These are phyloP conservation scores for Neostethus bicornis DNA, from an alignment of 2,797 vertebrate genomes.

Conservation along the genomic window DNA sequence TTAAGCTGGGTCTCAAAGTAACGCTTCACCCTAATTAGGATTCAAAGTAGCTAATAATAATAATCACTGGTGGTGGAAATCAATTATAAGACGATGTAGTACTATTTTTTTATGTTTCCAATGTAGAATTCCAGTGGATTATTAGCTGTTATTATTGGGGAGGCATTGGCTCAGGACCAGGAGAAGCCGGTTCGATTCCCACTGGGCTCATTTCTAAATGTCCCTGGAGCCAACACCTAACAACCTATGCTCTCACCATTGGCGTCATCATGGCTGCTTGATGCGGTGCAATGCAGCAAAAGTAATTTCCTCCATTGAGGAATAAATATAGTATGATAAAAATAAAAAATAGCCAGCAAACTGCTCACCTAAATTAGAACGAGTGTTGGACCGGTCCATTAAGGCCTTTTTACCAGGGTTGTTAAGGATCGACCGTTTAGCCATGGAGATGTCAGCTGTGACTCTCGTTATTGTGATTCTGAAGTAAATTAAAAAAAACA, in stretches of 20 bases:
- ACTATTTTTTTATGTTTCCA: conserved; percentile 11
- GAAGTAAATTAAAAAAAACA: conserved; percentile 19
- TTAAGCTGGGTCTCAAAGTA: conserved; percentile 3
- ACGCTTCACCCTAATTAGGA: conserved; percentile 36
- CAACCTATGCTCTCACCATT: no score
- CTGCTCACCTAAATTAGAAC: conserved; percentile 91
- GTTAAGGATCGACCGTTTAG: conserved; percentile 97
- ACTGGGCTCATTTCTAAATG: no score
- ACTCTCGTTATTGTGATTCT: conserved; percentile 98
- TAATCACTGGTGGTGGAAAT: conserved; percentile 1
- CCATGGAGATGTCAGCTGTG: conserved; percentile 96
- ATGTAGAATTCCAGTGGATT: not conserved
- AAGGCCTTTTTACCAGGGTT: conserved; percentile 98
- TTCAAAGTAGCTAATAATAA: conserved; percentile 19
- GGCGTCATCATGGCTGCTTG: no score
- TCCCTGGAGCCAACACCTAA: no score
- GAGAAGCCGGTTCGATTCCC: no score
- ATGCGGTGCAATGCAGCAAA: no score
- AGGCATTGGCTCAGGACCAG: no score
- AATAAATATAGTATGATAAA: no score
- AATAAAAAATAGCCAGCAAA: no score
- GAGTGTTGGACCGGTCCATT: conserved; percentile 95
- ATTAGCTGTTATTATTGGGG: no score
- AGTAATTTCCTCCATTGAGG: no score
- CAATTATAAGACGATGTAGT: conserved; percentile 36